Evolutionary conservation across 2,888 invertebrate genomes (phyloP).

Genomic region (Lissocephala sabroskyi): DNA sequence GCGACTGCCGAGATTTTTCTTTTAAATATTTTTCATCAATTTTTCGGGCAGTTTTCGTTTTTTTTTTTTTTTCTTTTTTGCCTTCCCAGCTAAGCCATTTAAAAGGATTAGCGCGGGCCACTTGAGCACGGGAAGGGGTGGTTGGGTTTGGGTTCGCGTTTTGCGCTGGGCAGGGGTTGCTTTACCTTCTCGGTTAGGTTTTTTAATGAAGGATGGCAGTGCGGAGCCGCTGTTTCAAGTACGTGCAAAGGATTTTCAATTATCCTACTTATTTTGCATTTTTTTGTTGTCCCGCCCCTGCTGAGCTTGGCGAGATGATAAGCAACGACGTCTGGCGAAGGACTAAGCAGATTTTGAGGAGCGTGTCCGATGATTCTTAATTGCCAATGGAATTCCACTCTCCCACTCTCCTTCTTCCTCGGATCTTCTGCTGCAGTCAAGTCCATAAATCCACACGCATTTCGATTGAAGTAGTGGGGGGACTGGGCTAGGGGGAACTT

Average conservation of each 20-base stretch:
- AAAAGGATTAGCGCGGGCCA: constrained; percentile 47
- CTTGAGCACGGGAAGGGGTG: constrained; percentile 12
- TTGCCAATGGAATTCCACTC: constrained; percentile 19
- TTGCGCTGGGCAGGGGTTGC: constrained; percentile 28
- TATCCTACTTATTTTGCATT: constrained; percentile 22
- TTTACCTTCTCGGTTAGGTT: constrained; percentile 21
- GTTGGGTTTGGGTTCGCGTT: no score
- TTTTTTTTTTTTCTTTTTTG: not conserved
- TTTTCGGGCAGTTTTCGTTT: constrained; percentile 32
- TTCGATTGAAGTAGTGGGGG: constrained; percentile 22
- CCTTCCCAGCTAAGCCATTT: constrained; percentile 31
- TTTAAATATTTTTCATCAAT: constrained; percentile 44
- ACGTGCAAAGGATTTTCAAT: constrained; percentile 49
- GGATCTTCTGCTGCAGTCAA: not conserved
- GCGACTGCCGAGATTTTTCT: constrained; percentile 49
- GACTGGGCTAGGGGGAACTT: constrained; percentile 15
- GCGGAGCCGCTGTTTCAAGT: constrained; percentile 19
- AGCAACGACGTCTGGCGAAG: constrained; percentile 5
- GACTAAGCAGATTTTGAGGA: constrained; percentile 13
- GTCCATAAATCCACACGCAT: constrained; percentile 29
- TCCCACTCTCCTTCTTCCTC: not conserved
- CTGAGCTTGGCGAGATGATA: constrained; percentile 27
- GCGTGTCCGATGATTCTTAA: constrained; percentile 47
- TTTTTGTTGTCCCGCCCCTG: constrained; percentile 15
- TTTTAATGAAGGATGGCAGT: constrained; percentile 27